Evolutionary conservation across 2,888 invertebrate species (phyloP).

Genomic region (Limnephilus rhombicus): DNA sequence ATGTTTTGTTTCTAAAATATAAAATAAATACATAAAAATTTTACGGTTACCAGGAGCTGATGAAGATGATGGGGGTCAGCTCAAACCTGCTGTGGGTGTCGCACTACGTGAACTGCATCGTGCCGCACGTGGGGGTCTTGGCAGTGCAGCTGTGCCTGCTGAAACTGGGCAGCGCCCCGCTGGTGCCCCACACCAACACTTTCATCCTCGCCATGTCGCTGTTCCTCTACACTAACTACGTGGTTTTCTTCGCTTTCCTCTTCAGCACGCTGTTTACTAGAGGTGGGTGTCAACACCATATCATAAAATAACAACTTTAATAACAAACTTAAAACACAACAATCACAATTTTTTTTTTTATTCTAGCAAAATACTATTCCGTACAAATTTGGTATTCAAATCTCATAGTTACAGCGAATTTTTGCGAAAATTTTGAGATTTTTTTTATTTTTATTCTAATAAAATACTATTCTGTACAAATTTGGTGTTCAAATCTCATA

Average conservation of each 20-base stretch:
- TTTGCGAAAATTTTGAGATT: no score
- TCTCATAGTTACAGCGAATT: no score
- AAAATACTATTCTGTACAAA: no score
- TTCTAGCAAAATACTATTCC: no score
- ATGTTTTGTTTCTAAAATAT: no score
- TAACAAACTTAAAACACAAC: no score
- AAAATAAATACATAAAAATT: background rate
- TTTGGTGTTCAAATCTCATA: no score
- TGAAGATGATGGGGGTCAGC: conserved; percentile 87
- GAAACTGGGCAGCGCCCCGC: conserved; percentile 70
- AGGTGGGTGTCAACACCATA: conserved; percentile 72
- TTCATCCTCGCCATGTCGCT: conserved; percentile 79
- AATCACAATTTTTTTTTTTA: no score
- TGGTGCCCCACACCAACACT: conserved; percentile 77
- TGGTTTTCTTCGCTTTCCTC: conserved; percentile 80
- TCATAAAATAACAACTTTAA: background rate
- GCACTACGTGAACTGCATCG: conserved; percentile 82
- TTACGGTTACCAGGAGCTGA: conserved; percentile 79
- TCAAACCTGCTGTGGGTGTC: conserved; percentile 81
- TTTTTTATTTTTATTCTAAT: no score
- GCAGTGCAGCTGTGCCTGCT: conserved; percentile 71
- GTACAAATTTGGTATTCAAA: no score
- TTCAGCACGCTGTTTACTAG: conserved; percentile 81
- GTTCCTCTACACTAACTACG: conserved; percentile 78
- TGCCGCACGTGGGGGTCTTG: conserved; percentile 77